Conservation (phyloP, 2,888 invertebrate genomes). For the Beris chalybata region DNA sequence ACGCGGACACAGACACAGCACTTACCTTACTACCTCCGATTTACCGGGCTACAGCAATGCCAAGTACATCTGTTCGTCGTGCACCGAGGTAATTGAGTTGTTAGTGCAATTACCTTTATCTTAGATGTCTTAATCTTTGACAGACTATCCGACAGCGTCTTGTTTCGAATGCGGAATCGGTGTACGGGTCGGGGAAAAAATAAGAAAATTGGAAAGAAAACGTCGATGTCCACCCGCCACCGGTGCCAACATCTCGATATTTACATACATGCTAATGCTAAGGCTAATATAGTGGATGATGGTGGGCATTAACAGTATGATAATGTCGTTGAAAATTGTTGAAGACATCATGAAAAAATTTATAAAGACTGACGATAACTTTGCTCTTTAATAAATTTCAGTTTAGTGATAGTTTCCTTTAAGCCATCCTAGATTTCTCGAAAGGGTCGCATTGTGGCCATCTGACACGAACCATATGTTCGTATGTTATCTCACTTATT, state of each 20-base stretch:
- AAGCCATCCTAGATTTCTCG: too few species aligned
- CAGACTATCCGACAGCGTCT: constrained; percentile 26
- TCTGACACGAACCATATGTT: constrained; percentile 27
- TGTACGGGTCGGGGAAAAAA: constrained; percentile 16
- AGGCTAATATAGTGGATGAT: constrained; percentile 25
- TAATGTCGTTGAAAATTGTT: too few species aligned
- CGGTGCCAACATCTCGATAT: not conserved
- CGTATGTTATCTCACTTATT: not conserved
- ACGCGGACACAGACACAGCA: not conserved
- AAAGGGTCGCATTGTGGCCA: constrained; percentile 9
- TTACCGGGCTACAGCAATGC: not conserved
- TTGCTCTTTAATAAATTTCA: too few species aligned
- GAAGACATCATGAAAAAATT: too few species aligned
- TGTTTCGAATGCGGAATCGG: constrained; percentile 1
- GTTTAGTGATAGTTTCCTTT: too few species aligned
- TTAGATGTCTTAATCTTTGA: constrained; percentile 33
- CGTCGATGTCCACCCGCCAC: constrained; percentile 10
- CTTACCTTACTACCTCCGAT: not conserved
- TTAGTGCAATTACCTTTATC: constrained; percentile 33
- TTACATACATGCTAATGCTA: constrained; percentile 19
- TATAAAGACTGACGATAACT: too few species aligned
- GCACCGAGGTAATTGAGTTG: constrained; percentile 33
- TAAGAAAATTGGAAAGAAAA: constrained; percentile 15
- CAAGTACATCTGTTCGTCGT: constrained; percentile 31
- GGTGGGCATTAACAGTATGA: constrained; percentile 2